Conservation (phyloP, 2,888 invertebrate species). For the Oscheius sp. region DNA sequence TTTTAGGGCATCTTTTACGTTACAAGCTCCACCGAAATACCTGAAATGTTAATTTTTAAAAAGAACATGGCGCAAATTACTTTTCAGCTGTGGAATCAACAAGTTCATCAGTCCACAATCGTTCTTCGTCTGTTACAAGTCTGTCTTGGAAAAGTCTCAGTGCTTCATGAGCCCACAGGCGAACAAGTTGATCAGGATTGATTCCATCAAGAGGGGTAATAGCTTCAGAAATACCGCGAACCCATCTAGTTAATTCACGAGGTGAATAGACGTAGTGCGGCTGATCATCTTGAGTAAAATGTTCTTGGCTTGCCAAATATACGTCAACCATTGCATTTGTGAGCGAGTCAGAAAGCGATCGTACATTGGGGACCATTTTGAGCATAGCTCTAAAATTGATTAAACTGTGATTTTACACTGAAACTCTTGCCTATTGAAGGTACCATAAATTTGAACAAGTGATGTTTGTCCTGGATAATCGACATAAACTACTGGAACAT, state of each 20-base stretch:
- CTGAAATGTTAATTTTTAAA: slow-evolving; percentile 70
- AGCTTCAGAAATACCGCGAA: slow-evolving; percentile 97
- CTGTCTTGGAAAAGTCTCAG: slow-evolving; percentile 89
- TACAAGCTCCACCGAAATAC: slow-evolving; percentile 84
- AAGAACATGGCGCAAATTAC: slow-evolving; percentile 70
- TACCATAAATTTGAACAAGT: slow-evolving; percentile 91
- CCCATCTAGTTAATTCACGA: slow-evolving; percentile 97
- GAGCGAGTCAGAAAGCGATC: slow-evolving; percentile 91
- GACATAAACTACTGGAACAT: slow-evolving; percentile 98
- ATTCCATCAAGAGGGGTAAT: slow-evolving; percentile 90
- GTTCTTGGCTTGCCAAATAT: slow-evolving; percentile 93
- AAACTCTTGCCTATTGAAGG: slow-evolving; percentile 81
- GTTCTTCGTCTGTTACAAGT: slow-evolving; percentile 90
- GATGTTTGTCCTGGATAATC: slow-evolving; percentile 99
- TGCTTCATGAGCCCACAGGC: slow-evolving; percentile 99
- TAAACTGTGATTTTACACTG: too few relatives aligned
- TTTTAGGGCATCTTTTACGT: slow-evolving; percentile 78
- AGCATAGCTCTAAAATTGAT: slow-evolving; percentile 84
- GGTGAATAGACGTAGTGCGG: slow-evolving; percentile 99
- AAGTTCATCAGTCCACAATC: slow-evolving; percentile 97
- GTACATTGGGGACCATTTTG: slow-evolving; percentile 87
- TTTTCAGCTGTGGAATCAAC: slow-evolving; percentile 84
- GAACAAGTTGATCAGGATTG: slow-evolving; percentile 89
- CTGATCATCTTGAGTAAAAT: slow-evolving; percentile 99
- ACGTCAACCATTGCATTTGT: slow-evolving; percentile 99